Base-by-base conservation (phyloP, 1,140 invertebrate species). In the Dufourea novaeangliae region DNA sequence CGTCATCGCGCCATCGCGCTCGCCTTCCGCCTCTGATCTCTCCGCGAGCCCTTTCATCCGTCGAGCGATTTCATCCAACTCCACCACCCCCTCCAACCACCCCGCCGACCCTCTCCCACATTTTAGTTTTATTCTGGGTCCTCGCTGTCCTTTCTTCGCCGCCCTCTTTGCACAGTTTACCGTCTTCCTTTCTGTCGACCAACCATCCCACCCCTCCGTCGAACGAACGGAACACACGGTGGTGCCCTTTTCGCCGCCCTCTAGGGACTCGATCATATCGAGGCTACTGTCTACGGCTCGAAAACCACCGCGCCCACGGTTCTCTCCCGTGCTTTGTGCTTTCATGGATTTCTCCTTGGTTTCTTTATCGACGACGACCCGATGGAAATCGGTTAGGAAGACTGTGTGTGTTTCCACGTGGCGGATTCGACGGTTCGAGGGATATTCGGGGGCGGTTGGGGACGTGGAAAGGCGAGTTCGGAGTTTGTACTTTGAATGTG, bases 1-100 rank as follows among this genome's bases (percentile, higher is more conserved):
- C 77, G 76, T 82, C 79, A 84, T n/a, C 83, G 83, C 89, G 76
- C 86, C 86, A 89, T 90, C 88, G 84, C 87, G 84, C 87, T 84
- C 56, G 84, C 76, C 73, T 78, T 61, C 85, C 71, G 83, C 86
- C 85, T 90, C 83, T 88, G 86, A 89, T 91, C 88, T 52, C 80
- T 73, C 57, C 54, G 76, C 80, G 73, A 77, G 77, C 70, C n/a
- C 80, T 89, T 89, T 91, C 81, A 85, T 86, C 82, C 84, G 62
- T 72, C 73, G 80, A 73, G 68, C 79, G 62, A 78, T 80, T 81
- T 61, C 78, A 62, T 79, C 62, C 79, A 52, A 22, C 37, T 56
- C 57, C 72, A 61, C 64, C 32, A 11, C 34, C 61, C 8, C 27
- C 63, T 62, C 12, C 52, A 6, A 39, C 39, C 69, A 39, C 71